Conservation (phyloP, 2,113 vertebrate species). For the Xiphophorus hellerii region DNA sequence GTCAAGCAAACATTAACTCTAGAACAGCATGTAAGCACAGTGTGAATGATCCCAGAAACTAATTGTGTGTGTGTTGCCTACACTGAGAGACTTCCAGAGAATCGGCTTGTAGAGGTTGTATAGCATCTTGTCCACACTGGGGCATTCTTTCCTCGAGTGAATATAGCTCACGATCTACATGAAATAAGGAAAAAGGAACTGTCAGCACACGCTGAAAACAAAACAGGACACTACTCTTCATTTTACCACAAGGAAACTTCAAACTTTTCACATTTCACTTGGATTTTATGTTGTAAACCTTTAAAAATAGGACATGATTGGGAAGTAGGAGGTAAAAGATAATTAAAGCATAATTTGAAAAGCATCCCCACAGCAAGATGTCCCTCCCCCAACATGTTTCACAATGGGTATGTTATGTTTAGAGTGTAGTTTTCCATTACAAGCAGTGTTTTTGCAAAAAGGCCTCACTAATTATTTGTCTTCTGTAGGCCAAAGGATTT, state of each 20-base stretch:
- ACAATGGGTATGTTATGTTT: background rate
- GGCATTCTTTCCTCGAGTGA: conserved; percentile 86
- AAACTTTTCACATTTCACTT: no score
- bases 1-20: conserved; percentile 8
- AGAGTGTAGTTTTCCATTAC: background rate
- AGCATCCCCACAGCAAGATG: background rate
- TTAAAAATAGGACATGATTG: background rate
- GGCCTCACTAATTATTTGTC: no score
- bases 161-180: conserved; percentile 88
- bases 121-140: conserved; percentile 91
- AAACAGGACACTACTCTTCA: background rate
- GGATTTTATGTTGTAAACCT: background rate
- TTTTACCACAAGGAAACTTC: no score
- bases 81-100: conserved; percentile 90
- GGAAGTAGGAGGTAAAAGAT: no score
- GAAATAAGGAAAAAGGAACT: conserved; percentile 6
- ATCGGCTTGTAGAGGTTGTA: conserved; percentile 89
- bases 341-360: no score
- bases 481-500: background rate
- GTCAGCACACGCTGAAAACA: background rate
- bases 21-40: background rate
- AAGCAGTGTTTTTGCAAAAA: background rate
- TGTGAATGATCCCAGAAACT: background rate
- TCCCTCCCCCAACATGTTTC: background rate
- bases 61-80: conserved; percentile 1